phyloP scores from a whole-genome alignment of 2,113 vertebrate genomes.

The Oryzias javanicus region DNA sequence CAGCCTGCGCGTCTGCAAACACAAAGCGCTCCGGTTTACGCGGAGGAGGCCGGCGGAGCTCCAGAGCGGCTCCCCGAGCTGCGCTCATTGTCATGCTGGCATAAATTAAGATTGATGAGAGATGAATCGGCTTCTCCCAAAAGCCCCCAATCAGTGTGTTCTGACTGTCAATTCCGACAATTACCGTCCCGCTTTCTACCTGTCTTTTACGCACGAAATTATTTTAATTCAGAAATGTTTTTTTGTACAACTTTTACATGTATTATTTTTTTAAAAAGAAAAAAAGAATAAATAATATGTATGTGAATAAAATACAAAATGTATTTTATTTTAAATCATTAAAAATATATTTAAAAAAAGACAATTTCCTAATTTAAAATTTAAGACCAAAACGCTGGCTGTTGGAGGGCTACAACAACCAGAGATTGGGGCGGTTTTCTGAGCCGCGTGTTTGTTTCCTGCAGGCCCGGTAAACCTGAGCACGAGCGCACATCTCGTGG shows the following conservation, averaged over 20 bases:
- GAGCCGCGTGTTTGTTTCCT: constrained; percentile 34
- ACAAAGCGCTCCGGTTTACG: constrained; percentile 85
- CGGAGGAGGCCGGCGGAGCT: constrained; percentile 76
- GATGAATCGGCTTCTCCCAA: constrained; percentile 81
- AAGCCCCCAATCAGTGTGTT: constrained; percentile 84
- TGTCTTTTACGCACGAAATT: not conserved
- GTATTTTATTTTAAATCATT: too few relatives aligned
- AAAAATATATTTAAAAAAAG: too few relatives aligned
- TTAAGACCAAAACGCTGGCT: too few relatives aligned
- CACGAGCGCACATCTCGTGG: constrained; percentile 89
- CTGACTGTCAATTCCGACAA: constrained; percentile 84
- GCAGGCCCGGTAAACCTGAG: constrained; percentile 92
- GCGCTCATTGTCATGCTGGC: constrained; percentile 91
- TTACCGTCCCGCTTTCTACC: constrained; percentile 28
- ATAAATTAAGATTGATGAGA: constrained; percentile 98
- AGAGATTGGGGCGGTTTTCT: constrained; percentile 1
- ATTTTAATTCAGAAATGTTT: not conserved
- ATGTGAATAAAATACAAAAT: too few relatives aligned
- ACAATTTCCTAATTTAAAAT: too few relatives aligned
- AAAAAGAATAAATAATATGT: too few relatives aligned
- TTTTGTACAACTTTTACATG: not conserved
- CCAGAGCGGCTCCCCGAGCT: constrained; percentile 85
- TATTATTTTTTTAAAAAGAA: not conserved
- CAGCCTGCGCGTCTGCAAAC: constrained; percentile 88
- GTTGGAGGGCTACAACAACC: too few relatives aligned